phyloP scores from a whole-genome alignment of 1,140 invertebrate species.

The Megalonaias nervosa region DNA sequence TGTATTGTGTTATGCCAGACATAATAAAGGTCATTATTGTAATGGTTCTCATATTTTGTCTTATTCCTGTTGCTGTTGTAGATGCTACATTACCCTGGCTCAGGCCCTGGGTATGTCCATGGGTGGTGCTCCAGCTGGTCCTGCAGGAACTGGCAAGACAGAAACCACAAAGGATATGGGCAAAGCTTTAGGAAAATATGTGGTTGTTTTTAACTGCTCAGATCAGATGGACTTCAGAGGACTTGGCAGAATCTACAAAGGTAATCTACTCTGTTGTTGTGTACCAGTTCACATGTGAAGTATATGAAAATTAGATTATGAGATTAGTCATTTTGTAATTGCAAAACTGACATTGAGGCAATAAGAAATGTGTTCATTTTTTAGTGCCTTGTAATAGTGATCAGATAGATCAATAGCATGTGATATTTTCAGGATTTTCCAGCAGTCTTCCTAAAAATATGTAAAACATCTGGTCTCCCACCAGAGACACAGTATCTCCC shows the following conservation, averaged over 20 bases:
- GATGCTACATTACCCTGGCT: conserved; percentile 96
- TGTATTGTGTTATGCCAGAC: too few relatives aligned
- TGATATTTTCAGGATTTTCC: too few relatives aligned
- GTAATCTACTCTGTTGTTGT: conserved; percentile 58
- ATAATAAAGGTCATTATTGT: too few relatives aligned
- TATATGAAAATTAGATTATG: too few relatives aligned
- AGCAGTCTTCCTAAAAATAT: too few relatives aligned
- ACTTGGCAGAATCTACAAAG: conserved; percentile 91
- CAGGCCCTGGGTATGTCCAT: conserved; percentile 96
- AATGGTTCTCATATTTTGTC: background rate
- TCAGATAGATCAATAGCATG: too few relatives aligned
- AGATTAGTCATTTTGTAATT: too few relatives aligned
- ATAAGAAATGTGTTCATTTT: background rate
- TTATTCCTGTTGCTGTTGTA: conserved; percentile 63
- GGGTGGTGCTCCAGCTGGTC: conserved; percentile 96
- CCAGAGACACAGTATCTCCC: too few relatives aligned
- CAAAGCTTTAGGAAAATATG: conserved; percentile 96
- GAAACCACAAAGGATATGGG: conserved; percentile 99
- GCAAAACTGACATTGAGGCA: background rate
- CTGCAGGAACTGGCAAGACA: conserved; percentile 96
- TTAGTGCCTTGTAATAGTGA: background rate
- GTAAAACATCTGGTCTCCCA: too few relatives aligned
- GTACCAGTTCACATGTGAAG: too few relatives aligned
- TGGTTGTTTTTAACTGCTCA: conserved; percentile 98
- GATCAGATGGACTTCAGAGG: conserved; percentile 99